phyloP scores from a whole-genome alignment of 2,888 invertebrate genomes.

The Drosophila lutescens region DNA sequence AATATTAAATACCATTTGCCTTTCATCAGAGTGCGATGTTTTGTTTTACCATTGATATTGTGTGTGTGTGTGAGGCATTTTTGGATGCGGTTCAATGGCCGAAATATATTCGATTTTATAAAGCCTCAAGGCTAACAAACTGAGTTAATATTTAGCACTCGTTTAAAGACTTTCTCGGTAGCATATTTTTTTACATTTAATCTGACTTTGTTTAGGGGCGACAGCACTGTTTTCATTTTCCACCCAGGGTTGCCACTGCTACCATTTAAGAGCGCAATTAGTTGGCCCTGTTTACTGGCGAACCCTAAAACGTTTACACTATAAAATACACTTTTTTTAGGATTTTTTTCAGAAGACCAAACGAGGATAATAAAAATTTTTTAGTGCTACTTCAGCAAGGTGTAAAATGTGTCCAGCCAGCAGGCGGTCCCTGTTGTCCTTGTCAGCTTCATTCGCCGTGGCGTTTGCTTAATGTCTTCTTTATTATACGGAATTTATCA shows the following conservation, averaged over 20 bases:
- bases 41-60: conserved; percentile 9
- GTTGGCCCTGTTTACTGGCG: conserved; percentile 28
- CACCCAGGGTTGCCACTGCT: background rate
- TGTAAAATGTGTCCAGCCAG: conserved; percentile 62
- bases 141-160: background rate
- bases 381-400: conserved; percentile 57
- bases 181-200: conserved; percentile 9
- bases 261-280: conserved; percentile 35
- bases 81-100: conserved; percentile 14
- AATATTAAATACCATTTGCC: conserved; percentile 57
- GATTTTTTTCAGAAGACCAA: conserved; percentile 39
- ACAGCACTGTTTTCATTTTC: background rate
- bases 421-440: conserved; percentile 66
- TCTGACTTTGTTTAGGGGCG: background rate
- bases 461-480: conserved; percentile 81
- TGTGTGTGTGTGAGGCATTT: conserved; percentile 4
- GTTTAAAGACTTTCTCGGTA: background rate
- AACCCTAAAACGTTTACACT: conserved; percentile 64
- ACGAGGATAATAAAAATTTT: conserved; percentile 56
- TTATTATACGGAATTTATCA: conserved; percentile 81
- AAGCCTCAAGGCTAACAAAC: background rate
- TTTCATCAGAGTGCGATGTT: conserved; percentile 36
- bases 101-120: conserved; percentile 3
- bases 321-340: conserved; percentile 53
- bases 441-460: conserved; percentile 34